Evolutionary conservation across 2,113 vertebrate species (phyloP).

Genomic region (Solenodon paradoxus): DNA sequence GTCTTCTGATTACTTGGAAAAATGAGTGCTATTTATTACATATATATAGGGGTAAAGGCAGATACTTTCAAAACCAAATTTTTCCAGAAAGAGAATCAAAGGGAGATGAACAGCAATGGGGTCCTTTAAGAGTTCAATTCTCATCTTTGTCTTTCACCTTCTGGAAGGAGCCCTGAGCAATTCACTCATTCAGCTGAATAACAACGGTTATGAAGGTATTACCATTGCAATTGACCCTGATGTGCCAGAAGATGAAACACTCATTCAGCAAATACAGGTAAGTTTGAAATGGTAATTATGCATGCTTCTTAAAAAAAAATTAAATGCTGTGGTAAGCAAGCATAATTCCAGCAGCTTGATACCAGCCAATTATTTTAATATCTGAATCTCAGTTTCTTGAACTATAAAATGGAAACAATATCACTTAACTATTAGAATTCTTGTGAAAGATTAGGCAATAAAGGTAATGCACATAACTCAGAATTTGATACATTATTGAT

Average conservation of each 20-base stretch:
- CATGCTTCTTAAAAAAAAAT: neutral
- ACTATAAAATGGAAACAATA: neutral
- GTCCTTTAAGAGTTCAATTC: neutral
- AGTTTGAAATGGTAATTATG: neutral
- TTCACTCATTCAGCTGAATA: constrained; percentile 76
- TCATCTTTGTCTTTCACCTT: constrained; percentile 67
- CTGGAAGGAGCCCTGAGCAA: constrained; percentile 37
- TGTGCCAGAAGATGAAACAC: constrained; percentile 74
- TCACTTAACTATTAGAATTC: neutral
- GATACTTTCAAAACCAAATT: neutral
- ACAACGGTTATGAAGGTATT: constrained; percentile 80
- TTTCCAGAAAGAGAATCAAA: constrained; percentile 3
- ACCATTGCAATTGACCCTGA: constrained; percentile 80
- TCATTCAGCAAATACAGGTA: constrained; percentile 80
- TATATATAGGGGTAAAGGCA: constrained; percentile 41
- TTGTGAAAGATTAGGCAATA: neutral
- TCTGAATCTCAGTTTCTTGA: neutral
- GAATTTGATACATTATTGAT: neutral
- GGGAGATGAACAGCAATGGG: constrained; percentile 54
- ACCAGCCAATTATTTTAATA: neutral
- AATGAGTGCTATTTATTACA: neutral
- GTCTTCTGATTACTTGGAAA: constrained; percentile 18
- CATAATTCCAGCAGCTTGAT: neutral
- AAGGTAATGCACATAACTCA: neutral
- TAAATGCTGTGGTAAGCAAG: neutral